A percentile compares a stretch with the other conserved stretches of the same genome.
These are phyloP conservation scores for Volucella inflata DNA, from an alignment of 2,888 invertebrate species.

Conservation along the genomic window DNA sequence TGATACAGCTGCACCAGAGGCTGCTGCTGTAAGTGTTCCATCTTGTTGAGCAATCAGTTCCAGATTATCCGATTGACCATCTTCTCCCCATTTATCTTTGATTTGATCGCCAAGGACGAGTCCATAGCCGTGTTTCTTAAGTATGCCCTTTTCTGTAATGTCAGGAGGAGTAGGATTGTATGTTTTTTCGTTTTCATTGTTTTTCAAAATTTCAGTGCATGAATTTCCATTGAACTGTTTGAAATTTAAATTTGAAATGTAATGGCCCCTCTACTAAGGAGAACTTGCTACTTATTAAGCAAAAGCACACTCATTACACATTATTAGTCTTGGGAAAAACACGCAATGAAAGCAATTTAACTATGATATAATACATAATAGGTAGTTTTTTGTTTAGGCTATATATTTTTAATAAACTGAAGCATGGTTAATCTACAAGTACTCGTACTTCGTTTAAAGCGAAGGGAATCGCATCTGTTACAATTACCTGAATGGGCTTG, in stretches of 20 bases:
- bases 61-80: conserved; percentile 89
- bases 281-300: conserved; percentile 42
- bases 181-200: conserved; percentile 77
- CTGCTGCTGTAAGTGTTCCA: conserved; percentile 86
- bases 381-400: conserved; percentile 1
- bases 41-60: conserved; percentile 89
- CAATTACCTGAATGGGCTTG: conserved; percentile 89
- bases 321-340: conserved; percentile 63
- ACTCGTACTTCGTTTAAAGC: background rate
- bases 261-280: conserved; percentile 52
- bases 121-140: conserved; percentile 93
- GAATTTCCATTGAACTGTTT: conserved; percentile 59
- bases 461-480: too few relatives aligned
- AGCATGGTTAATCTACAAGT: conserved; percentile 20
- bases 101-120: conserved; percentile 89
- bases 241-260: conserved; percentile 6
- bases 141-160: conserved; percentile 93
- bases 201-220: conserved; percentile 50
- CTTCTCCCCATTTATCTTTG: conserved; percentile 90
- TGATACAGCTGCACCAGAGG: conserved; percentile 86
- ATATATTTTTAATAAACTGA: conserved; percentile 1
- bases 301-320: conserved; percentile 52
- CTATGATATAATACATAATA: background rate
- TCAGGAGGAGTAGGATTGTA: conserved; percentile 78
- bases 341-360: conserved; percentile 57